Conservation (phyloP, 2,888 invertebrate species). For the Heliothis peltigera region DNA sequence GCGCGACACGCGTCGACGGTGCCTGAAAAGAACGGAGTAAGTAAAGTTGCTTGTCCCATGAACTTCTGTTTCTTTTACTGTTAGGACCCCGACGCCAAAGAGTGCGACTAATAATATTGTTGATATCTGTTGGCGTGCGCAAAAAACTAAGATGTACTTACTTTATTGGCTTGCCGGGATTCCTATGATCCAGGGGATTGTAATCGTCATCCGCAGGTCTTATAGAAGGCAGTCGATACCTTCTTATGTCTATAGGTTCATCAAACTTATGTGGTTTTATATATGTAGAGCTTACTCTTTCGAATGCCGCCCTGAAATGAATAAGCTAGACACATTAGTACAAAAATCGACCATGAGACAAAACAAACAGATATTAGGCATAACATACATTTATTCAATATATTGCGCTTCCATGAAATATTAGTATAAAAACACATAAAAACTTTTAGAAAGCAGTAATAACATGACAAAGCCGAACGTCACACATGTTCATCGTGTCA, state of each 20-base stretch:
- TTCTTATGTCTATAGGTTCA: slow-evolving; percentile 7
- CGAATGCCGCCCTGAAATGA: slow-evolving; percentile 10
- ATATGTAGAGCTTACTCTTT: neutral
- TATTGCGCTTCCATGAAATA: neutral
- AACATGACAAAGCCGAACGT: neutral
- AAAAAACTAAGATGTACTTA: neutral
- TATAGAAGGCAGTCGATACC: neutral
- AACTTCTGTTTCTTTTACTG: too few relatives aligned
- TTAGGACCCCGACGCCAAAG: too few relatives aligned
- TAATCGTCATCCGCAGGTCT: neutral
- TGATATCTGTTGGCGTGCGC: too few relatives aligned
- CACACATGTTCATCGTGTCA: too few relatives aligned
- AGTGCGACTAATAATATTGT: too few relatives aligned
- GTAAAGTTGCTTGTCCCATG: too few relatives aligned
- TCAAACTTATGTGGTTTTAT: neutral
- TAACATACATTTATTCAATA: neutral
- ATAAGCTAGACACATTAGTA: neutral
- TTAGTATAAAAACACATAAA: neutral
- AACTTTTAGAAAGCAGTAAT: neutral
- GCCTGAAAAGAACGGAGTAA: too few relatives aligned
- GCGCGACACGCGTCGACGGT: too few relatives aligned
- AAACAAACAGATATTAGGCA: neutral
- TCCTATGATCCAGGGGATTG: slow-evolving; percentile 7
- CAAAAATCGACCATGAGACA: neutral
- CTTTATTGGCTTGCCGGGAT: slow-evolving; percentile 2